Conservation (phyloP, 1,140 invertebrate species). For the Trachymyrmex cornetzi region DNA sequence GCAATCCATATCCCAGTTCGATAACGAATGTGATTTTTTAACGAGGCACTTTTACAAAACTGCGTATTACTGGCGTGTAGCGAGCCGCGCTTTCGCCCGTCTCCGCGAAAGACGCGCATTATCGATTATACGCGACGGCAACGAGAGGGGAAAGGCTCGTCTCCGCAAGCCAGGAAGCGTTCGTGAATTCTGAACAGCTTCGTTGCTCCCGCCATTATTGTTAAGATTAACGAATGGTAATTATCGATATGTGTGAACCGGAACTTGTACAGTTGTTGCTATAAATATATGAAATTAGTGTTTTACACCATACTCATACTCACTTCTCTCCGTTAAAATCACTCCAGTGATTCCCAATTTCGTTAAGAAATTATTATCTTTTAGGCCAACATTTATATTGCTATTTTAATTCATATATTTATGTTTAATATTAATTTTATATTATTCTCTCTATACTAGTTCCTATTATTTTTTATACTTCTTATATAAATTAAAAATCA, state of each 20-base stretch:
- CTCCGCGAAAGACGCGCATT: slow-evolving; percentile 58
- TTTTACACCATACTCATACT: slow-evolving; percentile 83
- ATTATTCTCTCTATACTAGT: neutral
- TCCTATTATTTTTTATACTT: neutral
- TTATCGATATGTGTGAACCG: slow-evolving; percentile 83
- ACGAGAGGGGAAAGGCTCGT: slow-evolving; percentile 53
- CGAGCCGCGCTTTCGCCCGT: slow-evolving; percentile 42
- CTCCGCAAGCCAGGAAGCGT: slow-evolving; percentile 56
- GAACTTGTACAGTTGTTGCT: slow-evolving; percentile 87
- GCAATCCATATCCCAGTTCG: slow-evolving; percentile 64
- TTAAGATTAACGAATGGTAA: slow-evolving; percentile 79
- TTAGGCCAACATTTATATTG: neutral
- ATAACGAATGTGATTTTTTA: slow-evolving; percentile 66
- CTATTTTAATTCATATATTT: neutral
- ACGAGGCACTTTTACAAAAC: slow-evolving; percentile 63
- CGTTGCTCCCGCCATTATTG: slow-evolving; percentile 59
- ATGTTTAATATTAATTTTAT: neutral
- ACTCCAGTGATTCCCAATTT: slow-evolving; percentile 7
- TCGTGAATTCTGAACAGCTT: slow-evolving; percentile 67
- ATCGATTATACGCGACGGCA: slow-evolving; percentile 51
- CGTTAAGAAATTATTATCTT: neutral
- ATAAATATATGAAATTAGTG: slow-evolving; percentile 87
- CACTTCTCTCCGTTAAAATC: slow-evolving; percentile 58
- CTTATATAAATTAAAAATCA: neutral
- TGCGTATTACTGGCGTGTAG: slow-evolving; percentile 55